Conservation (phyloP, 2,888 invertebrate genomes). For the Apodemia hepburni region DNA sequence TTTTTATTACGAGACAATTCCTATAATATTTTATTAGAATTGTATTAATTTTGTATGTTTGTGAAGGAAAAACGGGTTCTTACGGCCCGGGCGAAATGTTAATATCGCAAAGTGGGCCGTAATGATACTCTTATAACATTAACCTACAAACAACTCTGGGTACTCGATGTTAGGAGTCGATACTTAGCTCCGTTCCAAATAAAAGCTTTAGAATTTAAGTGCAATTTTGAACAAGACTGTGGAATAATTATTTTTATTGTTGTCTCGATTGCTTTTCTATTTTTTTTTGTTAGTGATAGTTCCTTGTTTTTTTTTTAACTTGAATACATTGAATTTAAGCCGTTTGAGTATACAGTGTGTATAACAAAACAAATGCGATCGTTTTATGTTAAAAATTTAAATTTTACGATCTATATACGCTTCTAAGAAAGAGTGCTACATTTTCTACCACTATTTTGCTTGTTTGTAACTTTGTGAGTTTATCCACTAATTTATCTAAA, state of each 20-base stretch:
- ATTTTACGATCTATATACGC: no score
- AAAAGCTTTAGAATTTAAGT: conserved; percentile 5
- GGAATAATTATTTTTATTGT: conserved; percentile 6
- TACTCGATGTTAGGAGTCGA: conserved; percentile 8
- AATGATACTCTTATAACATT: conserved; percentile 11
- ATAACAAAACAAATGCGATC: no score
- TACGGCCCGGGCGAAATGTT: conserved; percentile 5
- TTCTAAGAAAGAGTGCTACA: no score
- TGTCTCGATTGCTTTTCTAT: background rate
- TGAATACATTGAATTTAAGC: no score
- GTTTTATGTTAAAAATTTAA: no score
- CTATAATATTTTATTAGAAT: conserved; percentile 5
- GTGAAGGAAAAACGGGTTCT: conserved; percentile 7
- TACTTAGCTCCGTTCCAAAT: conserved; percentile 10
- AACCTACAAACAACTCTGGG: conserved; percentile 8
- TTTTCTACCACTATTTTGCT: no score
- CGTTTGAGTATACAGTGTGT: no score
- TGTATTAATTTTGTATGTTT: conserved; percentile 13
- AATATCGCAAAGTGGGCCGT: conserved; percentile 13
- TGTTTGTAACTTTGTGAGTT: no score
- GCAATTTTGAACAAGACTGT: background rate
- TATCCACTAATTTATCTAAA: no score
- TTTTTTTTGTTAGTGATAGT: no score
- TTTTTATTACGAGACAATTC: background rate
- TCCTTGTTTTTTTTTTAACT: no score